phyloP scores from a whole-genome alignment of 2,888 invertebrate species.

The Trichopria drosophilae region DNA sequence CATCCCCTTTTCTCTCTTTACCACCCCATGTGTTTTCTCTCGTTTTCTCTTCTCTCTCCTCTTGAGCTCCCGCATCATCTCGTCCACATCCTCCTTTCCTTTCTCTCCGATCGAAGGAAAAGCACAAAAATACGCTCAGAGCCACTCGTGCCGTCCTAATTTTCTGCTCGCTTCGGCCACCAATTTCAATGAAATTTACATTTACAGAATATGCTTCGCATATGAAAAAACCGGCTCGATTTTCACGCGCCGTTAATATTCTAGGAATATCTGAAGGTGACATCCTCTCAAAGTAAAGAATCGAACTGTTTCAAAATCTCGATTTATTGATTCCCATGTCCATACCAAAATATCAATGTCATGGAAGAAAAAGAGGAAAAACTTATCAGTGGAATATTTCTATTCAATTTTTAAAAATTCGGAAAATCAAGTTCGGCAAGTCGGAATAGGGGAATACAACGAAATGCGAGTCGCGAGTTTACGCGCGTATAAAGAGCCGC shows the following conservation, averaged over 20 bases:
- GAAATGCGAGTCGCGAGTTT: too few relatives aligned
- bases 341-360: too few relatives aligned
- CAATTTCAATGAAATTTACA: background rate
- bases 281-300: too few relatives aligned
- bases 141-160: constrained; percentile 27
- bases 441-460: too few relatives aligned
- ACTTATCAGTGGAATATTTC: background rate
- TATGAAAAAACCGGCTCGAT: constrained; percentile 5
- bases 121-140: constrained; percentile 52
- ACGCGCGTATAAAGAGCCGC: constrained; percentile 51
- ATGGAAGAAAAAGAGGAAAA: background rate
- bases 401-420: background rate
- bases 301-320: too few relatives aligned
- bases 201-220: background rate
- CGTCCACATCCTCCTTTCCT: constrained; percentile 13
- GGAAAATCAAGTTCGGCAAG: background rate
- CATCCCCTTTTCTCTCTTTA: constrained; percentile 24
- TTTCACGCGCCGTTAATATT: background rate
- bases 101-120: constrained; percentile 20
- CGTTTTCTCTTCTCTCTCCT: too few relatives aligned
- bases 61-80: too few relatives aligned
- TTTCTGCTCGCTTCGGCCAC: constrained; percentile 25
- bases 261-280: too few relatives aligned
- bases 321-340: too few relatives aligned
- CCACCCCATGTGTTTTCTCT: too few relatives aligned